phyloP scores from a whole-genome alignment of 2,888 invertebrate species.

The Halictus ligatus region DNA sequence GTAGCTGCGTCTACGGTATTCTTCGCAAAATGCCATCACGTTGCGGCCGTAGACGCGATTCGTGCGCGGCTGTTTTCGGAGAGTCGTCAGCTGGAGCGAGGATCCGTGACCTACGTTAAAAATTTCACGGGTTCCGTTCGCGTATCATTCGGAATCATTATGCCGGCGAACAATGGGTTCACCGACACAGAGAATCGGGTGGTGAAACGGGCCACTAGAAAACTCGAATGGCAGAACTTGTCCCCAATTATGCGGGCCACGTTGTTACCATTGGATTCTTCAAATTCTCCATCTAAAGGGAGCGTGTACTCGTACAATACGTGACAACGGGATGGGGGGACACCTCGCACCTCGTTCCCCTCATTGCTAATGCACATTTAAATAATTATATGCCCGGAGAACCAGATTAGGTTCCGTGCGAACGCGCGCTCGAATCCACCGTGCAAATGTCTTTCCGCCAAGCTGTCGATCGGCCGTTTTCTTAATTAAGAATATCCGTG shows the following conservation, averaged over 20 bases:
- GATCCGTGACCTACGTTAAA: conserved; percentile 72
- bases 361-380: background rate
- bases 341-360: background rate
- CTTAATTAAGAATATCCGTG: background rate
- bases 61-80: conserved; percentile 36
- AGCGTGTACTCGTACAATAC: background rate
- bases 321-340: background rate
- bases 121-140: conserved; percentile 69
- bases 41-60: conserved; percentile 56
- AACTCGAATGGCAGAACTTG: conserved; percentile 39
- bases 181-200: background rate
- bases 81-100: conserved; percentile 33
- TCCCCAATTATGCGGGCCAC: conserved; percentile 49
- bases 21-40: conserved; percentile 43
- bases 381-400: background rate
- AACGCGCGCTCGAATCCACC: background rate
- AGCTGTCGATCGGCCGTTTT: background rate
- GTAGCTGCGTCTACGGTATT: conserved; percentile 39
- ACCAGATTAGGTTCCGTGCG: background rate
- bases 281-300: conserved; percentile 26
- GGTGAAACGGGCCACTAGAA: conserved; percentile 27
- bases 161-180: conserved; percentile 44
- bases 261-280: conserved; percentile 42
- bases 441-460: background rate
- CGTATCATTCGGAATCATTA: conserved; percentile 57